A percentile compares a stretch with the other conserved stretches of the same genome.
phyloP scores from a whole-genome alignment of 2,113 vertebrate genomes.

The Neodontobutis hainanensis region DNA sequence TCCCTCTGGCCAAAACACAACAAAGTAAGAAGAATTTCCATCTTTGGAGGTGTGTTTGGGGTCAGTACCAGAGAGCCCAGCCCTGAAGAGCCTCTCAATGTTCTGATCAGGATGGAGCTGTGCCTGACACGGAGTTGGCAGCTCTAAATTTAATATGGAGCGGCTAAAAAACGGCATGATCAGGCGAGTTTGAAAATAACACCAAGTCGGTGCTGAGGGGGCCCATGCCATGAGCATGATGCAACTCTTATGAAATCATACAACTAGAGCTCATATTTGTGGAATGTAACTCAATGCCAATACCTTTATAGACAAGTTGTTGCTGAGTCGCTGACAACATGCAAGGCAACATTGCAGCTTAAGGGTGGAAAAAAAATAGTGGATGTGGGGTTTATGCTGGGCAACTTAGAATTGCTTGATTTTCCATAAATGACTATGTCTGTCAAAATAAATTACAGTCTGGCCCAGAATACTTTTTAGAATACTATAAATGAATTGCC shows the following conservation, averaged over 20 bases:
- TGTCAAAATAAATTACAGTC: too few relatives aligned
- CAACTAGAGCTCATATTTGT: constrained; percentile 48
- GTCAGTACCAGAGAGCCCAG: too few relatives aligned
- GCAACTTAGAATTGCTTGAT: too few relatives aligned
- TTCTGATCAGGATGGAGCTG: constrained; percentile 1
- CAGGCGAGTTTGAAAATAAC: constrained; percentile 71
- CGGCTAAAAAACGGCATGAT: constrained; percentile 57
- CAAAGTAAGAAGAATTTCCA: too few relatives aligned
- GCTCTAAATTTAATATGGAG: constrained; percentile 57
- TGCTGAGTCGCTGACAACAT: constrained; percentile 29
- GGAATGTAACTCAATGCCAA: constrained; percentile 53
- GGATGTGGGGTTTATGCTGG: neutral
- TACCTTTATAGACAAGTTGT: constrained; percentile 61
- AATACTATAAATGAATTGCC: too few relatives aligned
- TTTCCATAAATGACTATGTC: too few relatives aligned
- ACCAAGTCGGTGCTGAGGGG: constrained; percentile 40
- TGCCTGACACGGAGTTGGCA: constrained; percentile 44
- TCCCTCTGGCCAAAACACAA: too few relatives aligned
- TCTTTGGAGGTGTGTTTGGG: too few relatives aligned
- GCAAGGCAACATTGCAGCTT: constrained; percentile 11
- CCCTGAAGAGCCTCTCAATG: constrained; percentile 3
- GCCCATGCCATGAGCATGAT: constrained; percentile 53
- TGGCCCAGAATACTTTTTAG: too few relatives aligned
- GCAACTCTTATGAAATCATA: constrained; percentile 59
- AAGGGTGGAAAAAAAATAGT: neutral